These are phyloP conservation scores for Cepphus grylle DNA, from an alignment of 2,113 vertebrate genomes.

Conservation along the genomic window DNA sequence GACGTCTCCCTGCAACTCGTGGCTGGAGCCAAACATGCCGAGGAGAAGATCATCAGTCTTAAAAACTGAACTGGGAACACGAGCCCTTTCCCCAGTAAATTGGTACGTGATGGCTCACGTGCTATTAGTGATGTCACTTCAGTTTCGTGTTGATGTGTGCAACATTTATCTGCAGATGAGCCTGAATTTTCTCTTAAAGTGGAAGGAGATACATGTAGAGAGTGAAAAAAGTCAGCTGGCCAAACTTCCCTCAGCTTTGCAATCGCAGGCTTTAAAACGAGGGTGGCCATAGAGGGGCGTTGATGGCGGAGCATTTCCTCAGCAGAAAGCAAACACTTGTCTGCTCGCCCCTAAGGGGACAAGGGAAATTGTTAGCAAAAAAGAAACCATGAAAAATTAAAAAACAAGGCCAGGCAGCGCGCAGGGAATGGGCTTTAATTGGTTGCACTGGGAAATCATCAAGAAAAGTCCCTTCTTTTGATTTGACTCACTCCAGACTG, in stretches of 20 bases:
- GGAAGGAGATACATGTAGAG: neutral
- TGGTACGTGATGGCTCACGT: neutral
- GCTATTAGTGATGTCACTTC: neutral
- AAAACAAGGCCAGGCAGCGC: neutral
- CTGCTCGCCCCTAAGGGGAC: neutral
- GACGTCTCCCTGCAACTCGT: neutral
- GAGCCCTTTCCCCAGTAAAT: neutral
- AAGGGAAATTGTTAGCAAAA: neutral
- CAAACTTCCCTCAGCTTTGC: neutral
- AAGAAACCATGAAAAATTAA: neutral
- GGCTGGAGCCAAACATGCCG: neutral
- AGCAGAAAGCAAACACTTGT: neutral
- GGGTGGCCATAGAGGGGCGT: neutral
- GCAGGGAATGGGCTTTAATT: slow-evolving; percentile 27
- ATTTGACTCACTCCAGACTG: slow-evolving; percentile 24
- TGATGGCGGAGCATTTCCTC: neutral
- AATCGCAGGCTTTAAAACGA: neutral
- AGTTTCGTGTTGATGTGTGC: neutral
- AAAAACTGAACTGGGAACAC: neutral
- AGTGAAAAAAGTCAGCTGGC: neutral
- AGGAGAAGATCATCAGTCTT: neutral
- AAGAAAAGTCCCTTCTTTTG: neutral
- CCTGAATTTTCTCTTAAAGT: neutral
- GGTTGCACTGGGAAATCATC: slow-evolving; percentile 34
- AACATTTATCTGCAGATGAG: neutral